Base-by-base conservation (phyloP, 2,797 vertebrate species). In the Spatula versicolor region DNA sequence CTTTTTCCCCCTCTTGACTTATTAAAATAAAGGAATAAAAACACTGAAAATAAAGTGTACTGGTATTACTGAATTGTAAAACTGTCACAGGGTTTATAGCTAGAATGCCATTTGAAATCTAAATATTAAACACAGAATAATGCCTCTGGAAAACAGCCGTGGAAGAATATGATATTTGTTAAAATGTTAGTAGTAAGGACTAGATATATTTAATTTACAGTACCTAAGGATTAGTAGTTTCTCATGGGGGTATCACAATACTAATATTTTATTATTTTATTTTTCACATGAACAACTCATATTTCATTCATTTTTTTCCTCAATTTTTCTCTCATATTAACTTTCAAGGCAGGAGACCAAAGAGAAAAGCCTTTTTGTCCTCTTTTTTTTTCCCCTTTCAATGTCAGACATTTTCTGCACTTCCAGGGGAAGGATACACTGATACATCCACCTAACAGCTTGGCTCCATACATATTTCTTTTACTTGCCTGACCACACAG, bases 1-100 rank as follows among this genome's bases (percentile, higher is more conserved):
- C 1, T 1, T 0, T 8, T 5, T 15, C 9, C 7, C 26, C 6
- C 11, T 8, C 28, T 50, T 15, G 2, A 45, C 7, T 62, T 66
- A 45, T 11, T 54, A 23, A 59, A 85, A 73, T 18, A 45, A 18
- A 8, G 8, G 18, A 90, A 86, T 33, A 28, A 67, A 17, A 30
- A 30, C 11, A 23, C 26, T 67, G 23, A 52, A 77, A 67, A n/a
- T 30, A 39, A 82, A 83, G 35, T 6, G 0, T 19, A 25, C 2
- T 63, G 6, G 4, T 37, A 64, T 41, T 3, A 50, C 3, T n/a
- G 31, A 78, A 72, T 5, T 45, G 2, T 54, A 28, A 73, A 83
- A 78, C 6, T 19, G 8, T 41, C 35, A 67, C 4, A 50, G 16
- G 9, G 2, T 2, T 87, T 76, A 76, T 6, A 5, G 31, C 25